Conservation (phyloP, 2,888 invertebrate genomes). For the Heterodera filipjevi region DNA sequence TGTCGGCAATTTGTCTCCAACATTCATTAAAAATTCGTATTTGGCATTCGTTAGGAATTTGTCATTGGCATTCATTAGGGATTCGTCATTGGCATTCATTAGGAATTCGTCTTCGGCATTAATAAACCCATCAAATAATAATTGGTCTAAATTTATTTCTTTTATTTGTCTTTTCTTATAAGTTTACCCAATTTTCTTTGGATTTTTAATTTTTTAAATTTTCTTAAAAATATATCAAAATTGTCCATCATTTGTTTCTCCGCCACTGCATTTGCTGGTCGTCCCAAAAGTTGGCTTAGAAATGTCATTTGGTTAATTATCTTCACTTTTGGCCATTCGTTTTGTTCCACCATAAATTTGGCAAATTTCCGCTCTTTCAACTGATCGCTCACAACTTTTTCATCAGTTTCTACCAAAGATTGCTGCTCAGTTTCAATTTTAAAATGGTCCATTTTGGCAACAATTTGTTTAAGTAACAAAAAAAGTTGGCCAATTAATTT, state of each 20-base stretch:
- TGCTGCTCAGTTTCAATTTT: constrained; percentile 1
- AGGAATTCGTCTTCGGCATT: too few species aligned
- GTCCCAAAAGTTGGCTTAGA: neutral
- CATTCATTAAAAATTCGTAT: too few species aligned
- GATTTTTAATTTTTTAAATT: neutral
- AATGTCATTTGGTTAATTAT: neutral
- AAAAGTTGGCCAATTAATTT: neutral
- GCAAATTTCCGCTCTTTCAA: neutral
- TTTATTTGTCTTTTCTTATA: neutral
- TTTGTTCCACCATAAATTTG: neutral
- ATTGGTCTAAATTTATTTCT: neutral
- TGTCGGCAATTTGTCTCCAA: neutral
- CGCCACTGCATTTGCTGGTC: neutral
- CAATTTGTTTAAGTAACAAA: constrained; percentile 2
- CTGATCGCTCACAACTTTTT: neutral
- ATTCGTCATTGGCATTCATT: neutral
- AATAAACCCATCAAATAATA: neutral
- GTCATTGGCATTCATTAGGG: neutral
- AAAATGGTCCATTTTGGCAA: constrained; percentile 5
- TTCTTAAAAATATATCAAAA: neutral
- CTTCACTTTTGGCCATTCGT: neutral
- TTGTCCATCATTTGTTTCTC: neutral
- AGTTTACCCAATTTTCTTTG: constrained; percentile 6
- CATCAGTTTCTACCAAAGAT: neutral
- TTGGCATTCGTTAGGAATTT: too few species aligned